Base-by-base conservation (phyloP, 2,888 invertebrate genomes). In the Hypomecis atomaria region DNA sequence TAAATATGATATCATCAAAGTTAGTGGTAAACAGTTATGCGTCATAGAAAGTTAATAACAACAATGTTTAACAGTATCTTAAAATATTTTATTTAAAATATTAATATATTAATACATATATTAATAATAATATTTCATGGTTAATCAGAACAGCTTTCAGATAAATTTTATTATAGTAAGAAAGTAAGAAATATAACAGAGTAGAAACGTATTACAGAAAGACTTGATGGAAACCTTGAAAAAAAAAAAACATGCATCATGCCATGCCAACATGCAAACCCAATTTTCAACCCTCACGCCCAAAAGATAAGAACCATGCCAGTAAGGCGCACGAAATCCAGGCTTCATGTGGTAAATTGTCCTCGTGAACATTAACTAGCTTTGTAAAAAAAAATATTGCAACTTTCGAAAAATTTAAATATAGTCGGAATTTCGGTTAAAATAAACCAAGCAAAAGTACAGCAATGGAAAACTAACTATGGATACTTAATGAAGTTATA, bases 301-400 rank as follows among this genome's bases (percentile, higher is more conserved):
- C 40, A 53, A 54, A 34, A 59, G 34, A 62, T 44, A 47, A 44
- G 23, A 42, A 53, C 44, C 58, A 53, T 7, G 45, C 13, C 47
- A 40, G 54, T 55, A 61, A 75, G 69, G 70, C 76, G 58, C 59
- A 56, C 42, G 63, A n/a, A 55, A 9, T 53, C 33, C 9, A 47
- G 7, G 44, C 44, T 36, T 36, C 8, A 23, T 45, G 65, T 73
- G 71, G 68, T 71, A 69, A 49, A 71, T 73, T 67, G 69, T 72
- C 71, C 71, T 69, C 57, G 33, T 13, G 34, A 49, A 54, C 8
- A 37, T 23, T 23, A 23, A 23, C 23, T 23, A 23, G 23, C 1
- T 23, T 23, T 23, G 23, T 23, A 23, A 23, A 23, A 23, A 23
- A 23, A 23, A 2, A 23, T 23, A 23, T 23, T 23, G 3, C 1